phyloP scores from a whole-genome alignment of 1,140 invertebrate genomes.

The Scaptomyza graminum region DNA sequence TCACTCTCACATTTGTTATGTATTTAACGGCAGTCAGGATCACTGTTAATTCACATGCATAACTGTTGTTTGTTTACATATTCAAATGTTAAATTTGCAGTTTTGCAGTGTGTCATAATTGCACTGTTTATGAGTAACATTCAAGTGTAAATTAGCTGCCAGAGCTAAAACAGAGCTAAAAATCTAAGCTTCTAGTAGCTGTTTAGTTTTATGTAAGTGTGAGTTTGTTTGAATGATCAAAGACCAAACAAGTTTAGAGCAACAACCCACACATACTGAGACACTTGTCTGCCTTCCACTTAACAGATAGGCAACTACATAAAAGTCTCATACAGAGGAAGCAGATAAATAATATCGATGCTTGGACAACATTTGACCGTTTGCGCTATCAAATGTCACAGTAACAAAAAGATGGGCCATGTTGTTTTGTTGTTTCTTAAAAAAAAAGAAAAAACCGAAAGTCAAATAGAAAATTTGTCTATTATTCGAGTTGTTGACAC shows the following conservation, averaged over 20 bases:
- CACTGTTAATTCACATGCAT: constrained; percentile 23
- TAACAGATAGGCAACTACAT: constrained; percentile 13
- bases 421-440: too few species aligned
- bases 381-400: constrained; percentile 72
- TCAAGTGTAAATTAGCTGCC: not conserved
- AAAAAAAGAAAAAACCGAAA: constrained; percentile 18
- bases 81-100: not conserved
- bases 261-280: constrained; percentile 13
- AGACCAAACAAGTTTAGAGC: constrained; percentile 20
- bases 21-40: not conserved
- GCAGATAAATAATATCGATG: constrained; percentile 37
- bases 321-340: not conserved
- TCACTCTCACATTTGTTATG: not conserved
- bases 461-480: constrained; percentile 63
- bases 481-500: constrained; percentile 55
- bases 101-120: constrained; percentile 18
- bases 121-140: constrained; percentile 14
- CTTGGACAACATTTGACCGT: constrained; percentile 54
- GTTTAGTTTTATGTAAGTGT: not conserved
- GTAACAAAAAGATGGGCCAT: not conserved
- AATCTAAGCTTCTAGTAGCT: not conserved
- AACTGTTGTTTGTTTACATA: not conserved
- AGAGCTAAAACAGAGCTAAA: not conserved
- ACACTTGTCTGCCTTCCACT: constrained; percentile 41
- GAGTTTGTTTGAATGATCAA: constrained; percentile 7